phyloP scores from a whole-genome alignment of 2,797 vertebrate genomes.

The Melanotaenia trifasciata region DNA sequence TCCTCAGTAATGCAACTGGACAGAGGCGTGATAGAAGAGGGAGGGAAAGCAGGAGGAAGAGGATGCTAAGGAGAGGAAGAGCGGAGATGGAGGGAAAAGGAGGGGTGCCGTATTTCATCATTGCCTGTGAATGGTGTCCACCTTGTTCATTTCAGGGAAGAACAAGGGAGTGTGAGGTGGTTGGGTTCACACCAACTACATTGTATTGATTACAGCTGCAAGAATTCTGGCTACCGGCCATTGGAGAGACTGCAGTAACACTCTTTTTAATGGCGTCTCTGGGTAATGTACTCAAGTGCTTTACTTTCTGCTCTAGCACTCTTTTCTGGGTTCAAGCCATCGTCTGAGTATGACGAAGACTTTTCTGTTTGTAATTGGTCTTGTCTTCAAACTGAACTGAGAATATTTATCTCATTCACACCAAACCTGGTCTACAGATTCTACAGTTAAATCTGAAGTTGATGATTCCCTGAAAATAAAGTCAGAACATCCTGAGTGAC shows the following conservation, averaged over 20 bases:
- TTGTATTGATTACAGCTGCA: slow-evolving; percentile 68
- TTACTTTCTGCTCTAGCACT: slow-evolving; percentile 41
- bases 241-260: slow-evolving; percentile 50
- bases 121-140: slow-evolving; percentile 58
- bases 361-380: slow-evolving; percentile 1
- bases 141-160: slow-evolving; percentile 67
- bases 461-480: neutral
- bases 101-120: slow-evolving; percentile 58
- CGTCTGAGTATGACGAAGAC: neutral
- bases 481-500: neutral
- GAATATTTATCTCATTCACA: neutral
- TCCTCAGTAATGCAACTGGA: slow-evolving; percentile 85
- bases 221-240: slow-evolving; percentile 55
- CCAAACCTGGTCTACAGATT: neutral
- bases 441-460: neutral
- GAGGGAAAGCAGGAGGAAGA: slow-evolving; percentile 39
- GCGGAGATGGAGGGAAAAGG: slow-evolving; percentile 29
- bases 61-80: slow-evolving; percentile 25
- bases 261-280: slow-evolving; percentile 56
- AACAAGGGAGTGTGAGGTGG: slow-evolving; percentile 58
- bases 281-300: slow-evolving; percentile 53
- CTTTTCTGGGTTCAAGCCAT: slow-evolving; percentile 11
- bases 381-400: neutral
- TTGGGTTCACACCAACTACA: slow-evolving; percentile 59
- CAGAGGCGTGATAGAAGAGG: slow-evolving; percentile 79